Base-by-base conservation (phyloP, 2,888 invertebrate genomes). In the Colletes collaris region DNA sequence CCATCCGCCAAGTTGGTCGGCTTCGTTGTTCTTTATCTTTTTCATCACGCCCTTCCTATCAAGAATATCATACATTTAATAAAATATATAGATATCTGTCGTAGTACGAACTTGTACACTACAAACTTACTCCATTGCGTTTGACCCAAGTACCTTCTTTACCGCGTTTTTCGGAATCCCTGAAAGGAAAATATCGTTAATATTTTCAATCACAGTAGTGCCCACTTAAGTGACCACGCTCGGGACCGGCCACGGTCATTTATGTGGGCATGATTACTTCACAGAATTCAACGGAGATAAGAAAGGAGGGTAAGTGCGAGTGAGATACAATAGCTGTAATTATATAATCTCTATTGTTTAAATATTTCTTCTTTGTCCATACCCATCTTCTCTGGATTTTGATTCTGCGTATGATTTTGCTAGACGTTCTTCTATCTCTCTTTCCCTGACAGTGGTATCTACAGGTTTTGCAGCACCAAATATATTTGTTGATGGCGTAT, bases 401-500 rank as follows among this genome's bases (percentile, higher is more conserved):
- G 86, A 85, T 70, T 91, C 91, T 10, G 90, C 89, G 35, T 89
- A 89, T 16, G 86, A 86, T 89, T 95, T 96, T 46, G 96, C 95
- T 65, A 98, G 94, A 85, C 97, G 96, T 91, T 97, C 97, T 91
- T 99, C 99, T 83, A 99, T 98, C 94, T 98, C 97, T 69, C 97
- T 94, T 90, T 98, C 98, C 87, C 97, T 95, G 60, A 97, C 96
- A 67, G 97, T 96, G 2, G 99, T 99, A 92, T 99, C 98, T 0
- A 99, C 99, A 0, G 99, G 99, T 92, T 97, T 98, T 19, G 99
- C 99, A 46, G 95, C 96, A n/a, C 99, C 99, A 92, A 99, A 99
- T 86, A 99, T 98, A 74, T 96, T 97, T 62, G 96, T 95, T 0
- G 96, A 94, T 2, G 96, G 93, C 66, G 94, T 94, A 10, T 95